Evolutionary conservation across 64 coral and sea anemone species (phyloP).

Genomic region (Actinia equina): DNA sequence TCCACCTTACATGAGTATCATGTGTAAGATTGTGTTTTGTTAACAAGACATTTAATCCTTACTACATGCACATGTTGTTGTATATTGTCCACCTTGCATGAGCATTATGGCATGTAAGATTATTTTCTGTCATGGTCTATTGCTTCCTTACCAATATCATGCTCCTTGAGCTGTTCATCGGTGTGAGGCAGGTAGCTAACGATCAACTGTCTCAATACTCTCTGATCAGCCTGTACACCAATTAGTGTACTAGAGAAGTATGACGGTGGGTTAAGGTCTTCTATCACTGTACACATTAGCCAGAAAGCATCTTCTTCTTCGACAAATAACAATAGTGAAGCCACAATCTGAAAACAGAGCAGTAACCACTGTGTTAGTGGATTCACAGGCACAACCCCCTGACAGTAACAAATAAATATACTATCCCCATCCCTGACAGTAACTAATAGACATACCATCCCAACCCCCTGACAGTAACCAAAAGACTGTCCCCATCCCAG

Average conservation of each 20-base stretch:
- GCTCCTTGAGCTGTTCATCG: constrained; percentile 88
- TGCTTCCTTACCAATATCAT: constrained; percentile 76
- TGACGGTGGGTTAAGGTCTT: constrained; percentile 92
- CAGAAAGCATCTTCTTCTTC: constrained; percentile 98
- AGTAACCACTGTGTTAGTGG: background rate
- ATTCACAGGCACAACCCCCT: too few species aligned
- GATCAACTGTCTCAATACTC: constrained; percentile 92
- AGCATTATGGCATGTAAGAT: too few species aligned
- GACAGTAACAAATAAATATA: too few species aligned
- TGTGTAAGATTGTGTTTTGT: too few species aligned
- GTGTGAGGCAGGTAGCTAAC: constrained; percentile 93
- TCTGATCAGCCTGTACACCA: constrained; percentile 98
- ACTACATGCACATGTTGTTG: too few species aligned
- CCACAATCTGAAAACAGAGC: constrained; percentile 78
- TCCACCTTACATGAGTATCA: too few species aligned
- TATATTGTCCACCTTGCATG: too few species aligned
- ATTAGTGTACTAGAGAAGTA: constrained; percentile 97
- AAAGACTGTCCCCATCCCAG: background rate
- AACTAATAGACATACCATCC: too few species aligned
- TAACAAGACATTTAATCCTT: too few species aligned
- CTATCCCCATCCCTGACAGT: too few species aligned
- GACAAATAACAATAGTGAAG: constrained; percentile 91
- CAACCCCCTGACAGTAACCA: background rate
- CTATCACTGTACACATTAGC: constrained; percentile 94
- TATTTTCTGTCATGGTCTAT: too few species aligned